Conservation (phyloP, 2,113 vertebrate genomes). For the Hystrix brachyura region DNA sequence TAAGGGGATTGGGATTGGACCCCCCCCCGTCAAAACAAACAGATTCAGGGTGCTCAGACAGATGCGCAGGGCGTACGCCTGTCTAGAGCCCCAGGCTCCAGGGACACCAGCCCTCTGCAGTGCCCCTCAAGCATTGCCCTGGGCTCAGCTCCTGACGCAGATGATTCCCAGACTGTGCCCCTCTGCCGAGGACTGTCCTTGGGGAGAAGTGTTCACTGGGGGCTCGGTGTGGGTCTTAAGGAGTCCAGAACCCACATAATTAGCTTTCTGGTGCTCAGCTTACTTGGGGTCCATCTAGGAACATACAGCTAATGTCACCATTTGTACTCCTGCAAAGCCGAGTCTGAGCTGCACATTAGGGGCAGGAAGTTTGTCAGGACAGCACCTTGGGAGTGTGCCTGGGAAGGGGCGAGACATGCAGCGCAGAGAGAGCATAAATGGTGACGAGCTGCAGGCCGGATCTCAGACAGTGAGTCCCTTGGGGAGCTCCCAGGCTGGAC, state of each 20-base stretch:
- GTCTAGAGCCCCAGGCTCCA: not conserved
- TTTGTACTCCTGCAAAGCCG: not conserved
- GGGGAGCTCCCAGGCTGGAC: not conserved
- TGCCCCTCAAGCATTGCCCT: not conserved
- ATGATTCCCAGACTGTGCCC: no score
- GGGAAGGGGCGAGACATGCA: not conserved
- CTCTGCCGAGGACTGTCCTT: not conserved
- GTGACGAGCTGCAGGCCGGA: not conserved
- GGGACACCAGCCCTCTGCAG: not conserved
- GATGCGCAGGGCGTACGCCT: not conserved
- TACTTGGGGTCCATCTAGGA: not conserved
- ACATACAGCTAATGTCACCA: not conserved
- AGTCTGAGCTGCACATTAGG: not conserved
- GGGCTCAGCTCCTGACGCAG: not conserved
- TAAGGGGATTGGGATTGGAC: not conserved
- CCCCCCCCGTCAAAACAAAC: not conserved
- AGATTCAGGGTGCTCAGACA: not conserved
- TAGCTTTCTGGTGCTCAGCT: not conserved
- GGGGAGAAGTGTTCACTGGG: not conserved
- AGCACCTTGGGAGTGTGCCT: not conserved
- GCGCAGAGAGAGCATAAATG: not conserved
- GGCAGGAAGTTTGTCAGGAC: not conserved
- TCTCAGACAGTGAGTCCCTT: not conserved
- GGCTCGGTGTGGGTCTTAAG: not conserved
- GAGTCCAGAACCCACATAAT: not conserved